These are phyloP conservation scores for Ophion slaviceki DNA, from an alignment of 2,888 invertebrate genomes.

Conservation along the genomic window DNA sequence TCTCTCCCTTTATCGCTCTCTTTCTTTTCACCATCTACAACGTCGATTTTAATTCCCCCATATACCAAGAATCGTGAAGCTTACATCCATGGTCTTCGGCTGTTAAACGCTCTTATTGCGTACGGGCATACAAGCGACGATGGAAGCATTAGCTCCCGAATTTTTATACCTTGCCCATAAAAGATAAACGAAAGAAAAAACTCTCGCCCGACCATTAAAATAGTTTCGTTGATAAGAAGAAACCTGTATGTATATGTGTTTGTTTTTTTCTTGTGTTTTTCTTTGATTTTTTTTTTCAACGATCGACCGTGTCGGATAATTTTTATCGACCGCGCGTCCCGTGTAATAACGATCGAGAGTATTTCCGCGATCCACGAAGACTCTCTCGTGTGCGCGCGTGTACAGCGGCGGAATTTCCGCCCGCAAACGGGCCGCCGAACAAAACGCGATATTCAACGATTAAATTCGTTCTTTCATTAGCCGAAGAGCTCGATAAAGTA, in stretches of 20 bases:
- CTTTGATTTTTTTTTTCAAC: not conserved
- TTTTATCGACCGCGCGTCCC: slow-evolving; percentile 16
- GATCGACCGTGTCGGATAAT: slow-evolving; percentile 3
- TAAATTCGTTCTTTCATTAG: not conserved
- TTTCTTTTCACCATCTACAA: slow-evolving; percentile 21
- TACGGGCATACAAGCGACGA: not conserved
- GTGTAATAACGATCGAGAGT: slow-evolving; percentile 10
- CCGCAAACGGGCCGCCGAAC: not conserved
- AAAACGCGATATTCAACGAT: not conserved
- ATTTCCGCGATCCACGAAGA: slow-evolving; percentile 11
- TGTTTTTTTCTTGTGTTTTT: not conserved
- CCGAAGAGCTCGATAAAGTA: not conserved
- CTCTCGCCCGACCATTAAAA: slow-evolving; percentile 30
- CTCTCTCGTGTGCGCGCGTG: not conserved
- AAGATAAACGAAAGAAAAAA: slow-evolving; percentile 20
- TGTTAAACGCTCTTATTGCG: slow-evolving; percentile 20
- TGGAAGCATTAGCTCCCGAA: slow-evolving; percentile 20
- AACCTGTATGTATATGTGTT: not conserved
- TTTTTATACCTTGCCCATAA: slow-evolving; percentile 42
- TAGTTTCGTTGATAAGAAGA: slow-evolving; percentile 26
- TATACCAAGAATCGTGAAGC: slow-evolving; percentile 33
- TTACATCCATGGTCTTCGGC: not conserved
- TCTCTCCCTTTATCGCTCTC: slow-evolving; percentile 49
- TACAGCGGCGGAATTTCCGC: not conserved
- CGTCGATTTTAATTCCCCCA: slow-evolving; percentile 34